phyloP scores from a whole-genome alignment of 2,888 invertebrate genomes.

The Augochlorella aurata region DNA sequence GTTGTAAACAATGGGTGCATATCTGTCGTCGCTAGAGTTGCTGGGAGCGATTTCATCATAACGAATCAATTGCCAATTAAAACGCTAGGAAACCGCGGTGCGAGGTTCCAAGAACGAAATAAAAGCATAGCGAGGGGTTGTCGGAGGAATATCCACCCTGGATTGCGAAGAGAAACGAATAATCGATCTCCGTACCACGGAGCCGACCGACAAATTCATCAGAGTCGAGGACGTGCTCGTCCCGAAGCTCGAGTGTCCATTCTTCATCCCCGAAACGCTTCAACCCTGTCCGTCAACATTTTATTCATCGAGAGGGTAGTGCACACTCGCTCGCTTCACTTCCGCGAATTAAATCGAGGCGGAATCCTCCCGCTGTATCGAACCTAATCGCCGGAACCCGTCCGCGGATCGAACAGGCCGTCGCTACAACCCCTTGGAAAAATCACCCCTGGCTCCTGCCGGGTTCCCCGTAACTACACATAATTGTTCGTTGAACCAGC shows the following conservation, averaged over 20 bases:
- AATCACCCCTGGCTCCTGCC: background rate
- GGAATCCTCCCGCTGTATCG: slow-evolving; percentile 26
- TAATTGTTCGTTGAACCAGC: background rate
- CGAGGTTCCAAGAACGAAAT: background rate
- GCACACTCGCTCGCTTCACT: background rate
- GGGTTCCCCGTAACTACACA: background rate
- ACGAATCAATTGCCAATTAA: background rate
- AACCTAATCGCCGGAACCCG: slow-evolving; percentile 22
- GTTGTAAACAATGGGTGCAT: too few relatives aligned
- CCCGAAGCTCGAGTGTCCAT: slow-evolving; percentile 12
- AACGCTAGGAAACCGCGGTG: background rate
- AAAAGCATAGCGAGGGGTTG: background rate
- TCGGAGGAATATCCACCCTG: background rate
- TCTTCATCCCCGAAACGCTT: slow-evolving; percentile 14
- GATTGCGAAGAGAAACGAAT: background rate
- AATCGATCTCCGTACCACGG: background rate
- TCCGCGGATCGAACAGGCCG: background rate
- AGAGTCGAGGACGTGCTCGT: slow-evolving; percentile 23
- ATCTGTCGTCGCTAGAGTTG: background rate
- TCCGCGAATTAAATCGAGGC: background rate
- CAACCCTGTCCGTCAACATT: slow-evolving; percentile 6
- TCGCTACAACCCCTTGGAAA: background rate
- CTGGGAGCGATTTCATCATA: background rate
- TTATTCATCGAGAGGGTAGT: background rate
- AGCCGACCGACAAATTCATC: slow-evolving; percentile 22